Base-by-base conservation (phyloP, 2,888 invertebrate genomes). In the Prionchulus punctatus region DNA sequence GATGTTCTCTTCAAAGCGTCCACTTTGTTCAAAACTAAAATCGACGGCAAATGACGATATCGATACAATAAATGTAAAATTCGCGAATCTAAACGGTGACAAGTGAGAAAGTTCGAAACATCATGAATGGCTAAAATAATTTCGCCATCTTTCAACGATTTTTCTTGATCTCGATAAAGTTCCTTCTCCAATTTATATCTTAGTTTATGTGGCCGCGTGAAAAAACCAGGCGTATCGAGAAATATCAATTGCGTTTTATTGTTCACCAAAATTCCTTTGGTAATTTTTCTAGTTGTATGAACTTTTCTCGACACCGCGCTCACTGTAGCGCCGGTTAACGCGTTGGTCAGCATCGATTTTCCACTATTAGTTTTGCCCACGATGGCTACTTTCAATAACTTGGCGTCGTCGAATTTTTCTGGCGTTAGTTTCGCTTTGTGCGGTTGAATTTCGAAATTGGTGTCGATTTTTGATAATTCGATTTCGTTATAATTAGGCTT, bases 331-430 rank as follows among this genome's bases (percentile, higher is more conserved):
- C 84, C 81, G 55, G 86, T 79, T 27, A 96, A 77, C 66, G 80
- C 79, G 73, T 96, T 96, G 30, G 91, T 85, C 30, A 96, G 77
- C 0, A 92, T 91, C 69, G 94, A 94, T 73, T 96, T 96, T 30
- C 96, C 96, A 53, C 83, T 84, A 78, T 96, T 96, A 2, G 96
- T 94, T 18, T 84, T 78, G 1, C 96, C 96, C 62, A 96, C 81
- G 26, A 96, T 82, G 4, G 91, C 86, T 28, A 89, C 59, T 18
- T 60, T 45, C 23, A 65, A 55, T 2, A 55, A n/a, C 12, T 30
- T 7, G 18, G n/a, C 21, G 26, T 27, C 21, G 4, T 30, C 25
- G 7, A 26, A 25, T 18, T 31, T 26, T 36, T 53, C 53, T 42
- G 43, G 53, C 23, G 12, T n/a, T n/a, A n/a, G n/a, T n/a, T n/a